Percentiles rank a stretch among this genome's conserved stretches.
phyloP scores from a whole-genome alignment of 2,797 vertebrate genomes.

The Atherinosoma microstoma region DNA sequence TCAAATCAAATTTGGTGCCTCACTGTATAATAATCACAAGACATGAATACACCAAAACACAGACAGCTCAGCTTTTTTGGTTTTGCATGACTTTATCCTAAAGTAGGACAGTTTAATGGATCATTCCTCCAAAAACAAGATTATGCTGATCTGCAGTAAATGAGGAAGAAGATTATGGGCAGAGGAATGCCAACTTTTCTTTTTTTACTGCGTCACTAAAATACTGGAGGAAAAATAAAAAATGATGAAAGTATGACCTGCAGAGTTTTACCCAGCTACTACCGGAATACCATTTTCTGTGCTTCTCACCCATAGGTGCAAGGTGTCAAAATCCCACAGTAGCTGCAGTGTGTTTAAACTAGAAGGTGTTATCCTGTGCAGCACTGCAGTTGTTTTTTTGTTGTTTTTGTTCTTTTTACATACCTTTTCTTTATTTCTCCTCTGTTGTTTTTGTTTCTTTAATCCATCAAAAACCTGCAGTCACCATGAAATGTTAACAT shows the following conservation, averaged over 20 bases:
- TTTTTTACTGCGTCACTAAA: background rate
- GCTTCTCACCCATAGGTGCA: background rate
- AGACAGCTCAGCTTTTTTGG: background rate
- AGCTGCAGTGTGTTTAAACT: too few species aligned
- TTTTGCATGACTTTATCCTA: background rate
- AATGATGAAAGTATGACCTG: background rate
- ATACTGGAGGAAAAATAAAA: background rate
- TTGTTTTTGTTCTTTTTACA: background rate
- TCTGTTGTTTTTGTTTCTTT: background rate
- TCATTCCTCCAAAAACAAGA: background rate
- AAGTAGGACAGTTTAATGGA: background rate
- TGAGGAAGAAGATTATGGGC: background rate
- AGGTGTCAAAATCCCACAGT: too few species aligned
- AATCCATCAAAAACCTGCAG: fast-evolving
- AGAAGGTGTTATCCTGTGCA: too few species aligned
- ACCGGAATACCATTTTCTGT: background rate
- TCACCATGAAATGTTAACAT: background rate
- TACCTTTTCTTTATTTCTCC: background rate
- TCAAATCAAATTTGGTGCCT: background rate
- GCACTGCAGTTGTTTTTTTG: too few species aligned
- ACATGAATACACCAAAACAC: too few species aligned
- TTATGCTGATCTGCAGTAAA: background rate
- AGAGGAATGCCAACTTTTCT: background rate
- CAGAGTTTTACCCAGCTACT: background rate
- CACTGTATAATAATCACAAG: too few species aligned